Percentiles rank a stretch among this genome's conserved stretches.
Conservation (phyloP, 2,113 vertebrate species). For the Ailuropoda melanoleuca region DNA sequence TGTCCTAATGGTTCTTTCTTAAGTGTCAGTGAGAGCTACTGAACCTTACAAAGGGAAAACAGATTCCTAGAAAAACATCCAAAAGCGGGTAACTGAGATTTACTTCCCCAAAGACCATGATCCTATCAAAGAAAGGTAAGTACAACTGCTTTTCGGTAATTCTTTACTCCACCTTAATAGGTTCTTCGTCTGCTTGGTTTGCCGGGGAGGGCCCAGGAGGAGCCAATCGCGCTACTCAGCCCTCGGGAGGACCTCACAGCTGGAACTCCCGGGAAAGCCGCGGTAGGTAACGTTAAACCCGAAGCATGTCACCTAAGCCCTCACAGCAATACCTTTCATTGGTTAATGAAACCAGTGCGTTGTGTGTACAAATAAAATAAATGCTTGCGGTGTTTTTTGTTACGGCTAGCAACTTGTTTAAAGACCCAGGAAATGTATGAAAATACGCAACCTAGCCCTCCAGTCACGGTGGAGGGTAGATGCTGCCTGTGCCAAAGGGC, state of each 20-base stretch:
- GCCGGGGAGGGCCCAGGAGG: background rate
- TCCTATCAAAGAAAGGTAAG: background rate
- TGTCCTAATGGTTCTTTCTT: slow-evolving; percentile 1
- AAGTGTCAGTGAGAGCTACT: background rate
- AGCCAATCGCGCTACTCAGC: background rate
- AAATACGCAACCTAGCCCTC: background rate
- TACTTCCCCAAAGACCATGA: background rate
- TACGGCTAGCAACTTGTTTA: background rate
- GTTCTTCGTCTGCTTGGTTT: background rate
- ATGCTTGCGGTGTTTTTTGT: background rate
- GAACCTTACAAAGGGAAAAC: slow-evolving; percentile 2
- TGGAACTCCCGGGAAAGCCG: background rate
- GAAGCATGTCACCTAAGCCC: background rate
- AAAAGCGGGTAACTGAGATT: background rate
- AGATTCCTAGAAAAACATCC: background rate
- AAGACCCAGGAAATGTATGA: background rate
- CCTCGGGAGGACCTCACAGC: background rate
- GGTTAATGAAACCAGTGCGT: background rate
- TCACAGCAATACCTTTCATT: background rate
- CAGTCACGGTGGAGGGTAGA: background rate
- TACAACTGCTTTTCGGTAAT: background rate
- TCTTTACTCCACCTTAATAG: background rate
- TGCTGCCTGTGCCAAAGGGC: background rate
- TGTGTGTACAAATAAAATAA: background rate
- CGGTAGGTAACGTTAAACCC: background rate